Conservation (phyloP, 2,888 invertebrate genomes). For the Drosophila barbarae region DNA sequence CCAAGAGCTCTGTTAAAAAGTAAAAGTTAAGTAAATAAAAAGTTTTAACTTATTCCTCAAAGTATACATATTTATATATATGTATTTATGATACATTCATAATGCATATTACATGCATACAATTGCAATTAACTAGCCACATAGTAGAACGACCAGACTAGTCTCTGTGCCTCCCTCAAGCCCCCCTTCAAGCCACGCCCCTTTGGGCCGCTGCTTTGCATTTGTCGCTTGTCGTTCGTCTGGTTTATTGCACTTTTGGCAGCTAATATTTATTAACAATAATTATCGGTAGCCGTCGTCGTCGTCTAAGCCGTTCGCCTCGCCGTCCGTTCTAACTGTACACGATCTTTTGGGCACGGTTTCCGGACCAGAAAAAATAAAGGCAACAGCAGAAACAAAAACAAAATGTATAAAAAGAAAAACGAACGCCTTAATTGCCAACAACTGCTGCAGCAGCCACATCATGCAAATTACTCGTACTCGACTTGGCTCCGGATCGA, state of each 20-base stretch:
- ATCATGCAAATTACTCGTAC: conserved; percentile 30
- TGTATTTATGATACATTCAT: conserved; percentile 5
- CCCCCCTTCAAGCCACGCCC: conserved; percentile 5
- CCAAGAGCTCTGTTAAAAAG: too few species aligned
- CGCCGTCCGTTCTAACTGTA: conserved; percentile 35
- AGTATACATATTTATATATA: not conserved
- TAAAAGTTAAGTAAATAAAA: too few species aligned
- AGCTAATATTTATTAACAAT: conserved; percentile 68
- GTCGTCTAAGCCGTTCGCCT: not conserved
- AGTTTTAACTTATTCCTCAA: not conserved
- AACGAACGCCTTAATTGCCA: conserved; percentile 8
- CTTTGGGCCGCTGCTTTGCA: conserved; percentile 13
- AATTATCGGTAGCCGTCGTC: conserved; percentile 49
- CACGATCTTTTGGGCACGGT: conserved; percentile 60
- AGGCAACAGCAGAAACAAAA: not conserved
- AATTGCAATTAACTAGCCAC: conserved; percentile 53
- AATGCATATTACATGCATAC: not conserved
- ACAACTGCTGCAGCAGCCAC: conserved; percentile 9
- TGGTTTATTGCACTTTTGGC: conserved; percentile 70
- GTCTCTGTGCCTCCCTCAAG: not conserved
- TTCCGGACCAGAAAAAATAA: conserved; percentile 47
- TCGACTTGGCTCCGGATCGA: conserved; percentile 12
- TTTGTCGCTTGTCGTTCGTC: conserved; percentile 45
- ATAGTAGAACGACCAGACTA: conserved; percentile 44
- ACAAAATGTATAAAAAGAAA: not conserved